A percentile compares a stretch with the other conserved stretches of the same genome.
Evolutionary conservation across 2,113 vertebrate genomes (phyloP).

Genomic region (Gasterosteus nipponicus): DNA sequence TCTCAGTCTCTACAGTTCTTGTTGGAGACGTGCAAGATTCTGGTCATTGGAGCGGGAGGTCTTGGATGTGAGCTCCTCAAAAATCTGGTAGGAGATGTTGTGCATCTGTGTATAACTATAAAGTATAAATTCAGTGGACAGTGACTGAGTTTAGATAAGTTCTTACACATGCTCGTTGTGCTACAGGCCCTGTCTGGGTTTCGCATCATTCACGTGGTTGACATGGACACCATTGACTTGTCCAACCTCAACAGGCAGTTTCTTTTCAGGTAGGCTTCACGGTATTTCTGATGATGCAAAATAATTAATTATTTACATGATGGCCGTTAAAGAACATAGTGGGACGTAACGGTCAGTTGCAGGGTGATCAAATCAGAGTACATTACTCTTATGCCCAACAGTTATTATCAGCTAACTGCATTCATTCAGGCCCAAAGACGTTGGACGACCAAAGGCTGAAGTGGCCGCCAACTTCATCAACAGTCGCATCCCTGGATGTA

Average conservation of each 20-base stretch:
- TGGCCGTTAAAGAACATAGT: background rate
- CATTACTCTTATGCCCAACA: background rate
- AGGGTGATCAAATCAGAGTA: background rate
- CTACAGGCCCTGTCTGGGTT: constrained; percentile 93
- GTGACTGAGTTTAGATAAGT: background rate
- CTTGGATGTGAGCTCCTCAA: constrained; percentile 97
- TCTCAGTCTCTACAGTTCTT: constrained; percentile 91
- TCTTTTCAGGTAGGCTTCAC: constrained; percentile 89
- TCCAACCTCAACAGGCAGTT: constrained; percentile 98
- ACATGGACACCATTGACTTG: constrained; percentile 97
- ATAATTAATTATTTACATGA: background rate
- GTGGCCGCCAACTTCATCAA: constrained; percentile 96
- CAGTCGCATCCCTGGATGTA: constrained; percentile 88
- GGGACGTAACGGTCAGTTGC: background rate
- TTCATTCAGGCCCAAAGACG: constrained; percentile 88
- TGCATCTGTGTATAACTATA: background rate
- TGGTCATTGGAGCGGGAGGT: constrained; percentile 95
- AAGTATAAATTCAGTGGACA: background rate
- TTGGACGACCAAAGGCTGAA: constrained; percentile 94
- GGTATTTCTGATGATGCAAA: background rate
- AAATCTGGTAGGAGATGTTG: constrained; percentile 86
- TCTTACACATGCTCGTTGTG: constrained; percentile 12
- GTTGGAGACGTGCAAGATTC: constrained; percentile 93
- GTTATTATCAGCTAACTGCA: background rate
- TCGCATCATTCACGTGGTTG: constrained; percentile 95